These are phyloP conservation scores for Paragorgia papillata DNA, from an alignment of 92 coral and sea anemone genomes.

Conservation along the genomic window DNA sequence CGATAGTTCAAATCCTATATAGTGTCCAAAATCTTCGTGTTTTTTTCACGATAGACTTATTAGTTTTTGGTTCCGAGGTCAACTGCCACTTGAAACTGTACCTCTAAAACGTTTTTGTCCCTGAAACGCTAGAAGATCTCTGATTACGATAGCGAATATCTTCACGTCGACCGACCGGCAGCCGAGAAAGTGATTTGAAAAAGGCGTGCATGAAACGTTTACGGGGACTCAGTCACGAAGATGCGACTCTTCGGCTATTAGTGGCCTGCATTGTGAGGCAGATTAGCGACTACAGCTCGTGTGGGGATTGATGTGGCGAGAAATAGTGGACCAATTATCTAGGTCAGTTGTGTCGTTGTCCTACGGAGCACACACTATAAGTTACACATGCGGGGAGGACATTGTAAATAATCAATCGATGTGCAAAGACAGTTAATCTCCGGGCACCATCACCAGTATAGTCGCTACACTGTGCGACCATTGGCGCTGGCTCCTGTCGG, in stretches of 20 bases:
- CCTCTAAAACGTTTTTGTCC: slow-evolving; percentile 10
- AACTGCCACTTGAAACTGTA: slow-evolving; percentile 42
- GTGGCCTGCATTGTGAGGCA: slow-evolving; percentile 8
- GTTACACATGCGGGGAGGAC: slow-evolving; percentile 24
- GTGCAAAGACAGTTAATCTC: neutral
- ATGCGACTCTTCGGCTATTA: neutral
- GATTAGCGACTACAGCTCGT: neutral
- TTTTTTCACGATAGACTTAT: slow-evolving; percentile 1
- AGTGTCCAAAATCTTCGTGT: no score
- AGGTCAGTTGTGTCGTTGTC: slow-evolving; percentile 41
- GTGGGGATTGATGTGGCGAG: slow-evolving; percentile 37
- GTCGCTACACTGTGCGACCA: no score
- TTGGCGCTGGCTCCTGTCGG: no score
- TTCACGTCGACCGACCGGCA: neutral
- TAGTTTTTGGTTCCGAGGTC: slow-evolving; percentile 15
- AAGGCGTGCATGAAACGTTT: neutral
- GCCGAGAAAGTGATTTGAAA: neutral
- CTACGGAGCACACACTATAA: neutral
- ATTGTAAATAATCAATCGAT: slow-evolving; percentile 23
- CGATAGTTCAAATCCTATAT: no score
- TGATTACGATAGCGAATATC: slow-evolving; percentile 10
- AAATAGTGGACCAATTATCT: slow-evolving; percentile 39
- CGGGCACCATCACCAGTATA: neutral
- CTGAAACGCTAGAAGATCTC: neutral
- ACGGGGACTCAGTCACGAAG: neutral